These are phyloP conservation scores for Spongilla lacustris DNA, from an alignment of 37 sponge, comb jelly and placozoan species.

Conservation along the genomic window DNA sequence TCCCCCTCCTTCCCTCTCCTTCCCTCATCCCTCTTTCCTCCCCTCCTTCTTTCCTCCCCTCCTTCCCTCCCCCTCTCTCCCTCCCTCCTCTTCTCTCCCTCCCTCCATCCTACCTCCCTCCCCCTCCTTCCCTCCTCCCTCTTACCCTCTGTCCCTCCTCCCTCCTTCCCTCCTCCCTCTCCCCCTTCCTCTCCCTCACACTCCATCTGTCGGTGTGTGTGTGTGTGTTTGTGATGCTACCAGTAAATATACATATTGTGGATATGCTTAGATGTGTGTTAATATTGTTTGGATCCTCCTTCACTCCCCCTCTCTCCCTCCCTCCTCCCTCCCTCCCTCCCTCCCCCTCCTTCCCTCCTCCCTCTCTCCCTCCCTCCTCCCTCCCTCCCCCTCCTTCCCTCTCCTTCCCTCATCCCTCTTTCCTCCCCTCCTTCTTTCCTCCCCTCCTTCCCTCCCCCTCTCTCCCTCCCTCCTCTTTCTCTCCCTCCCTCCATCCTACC, in stretches of 20 bases:
- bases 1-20: not conserved
- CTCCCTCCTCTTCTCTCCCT: not conserved
- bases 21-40: conserved; percentile 34
- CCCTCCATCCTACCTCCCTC: not conserved
- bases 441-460: not conserved
- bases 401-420: not conserved
- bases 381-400: not conserved
- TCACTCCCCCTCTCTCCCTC: not conserved
- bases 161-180: not conserved
- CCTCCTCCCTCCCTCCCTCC: not conserved
- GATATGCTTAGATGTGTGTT: too few species aligned
- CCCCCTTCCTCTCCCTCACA: not conserved
- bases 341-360: not conserved
- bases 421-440: not conserved
- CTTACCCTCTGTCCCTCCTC: not conserved
- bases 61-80: conserved; percentile 5
- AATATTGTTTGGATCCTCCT: too few species aligned
- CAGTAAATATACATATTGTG: too few species aligned
- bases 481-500: not conserved
- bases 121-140: not conserved
- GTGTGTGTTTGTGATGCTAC: too few species aligned
- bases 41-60: conserved; percentile 80
- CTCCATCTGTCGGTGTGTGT: too few species aligned
- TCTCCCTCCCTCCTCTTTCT: not conserved
- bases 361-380: not conserved